phyloP scores from a whole-genome alignment of 2,113 vertebrate genomes.

The Symphodus melops region DNA sequence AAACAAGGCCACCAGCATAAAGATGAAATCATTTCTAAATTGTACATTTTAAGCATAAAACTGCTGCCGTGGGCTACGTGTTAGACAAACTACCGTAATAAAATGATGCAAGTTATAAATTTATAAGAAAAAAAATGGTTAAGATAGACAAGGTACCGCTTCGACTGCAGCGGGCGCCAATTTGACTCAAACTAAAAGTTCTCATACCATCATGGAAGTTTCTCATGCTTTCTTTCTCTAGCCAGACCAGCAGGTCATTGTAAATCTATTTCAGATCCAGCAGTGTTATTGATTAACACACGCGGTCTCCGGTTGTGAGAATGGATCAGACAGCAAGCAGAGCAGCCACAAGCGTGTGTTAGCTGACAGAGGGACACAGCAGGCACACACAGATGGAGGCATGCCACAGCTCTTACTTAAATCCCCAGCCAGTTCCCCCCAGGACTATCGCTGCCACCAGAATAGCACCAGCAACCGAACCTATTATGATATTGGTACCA shows the following conservation, averaged over 20 bases:
- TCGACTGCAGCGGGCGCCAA: too few relatives aligned
- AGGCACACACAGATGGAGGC: slow-evolving; percentile 57
- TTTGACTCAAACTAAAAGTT: too few relatives aligned
- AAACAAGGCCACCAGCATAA: too few relatives aligned
- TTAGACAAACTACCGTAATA: too few relatives aligned
- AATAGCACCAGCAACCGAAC: slow-evolving; percentile 96
- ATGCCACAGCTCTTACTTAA: slow-evolving; percentile 92
- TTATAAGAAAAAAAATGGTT: too few relatives aligned
- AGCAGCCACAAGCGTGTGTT: slow-evolving; percentile 46
- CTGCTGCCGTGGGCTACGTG: too few relatives aligned
- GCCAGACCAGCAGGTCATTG: background rate
- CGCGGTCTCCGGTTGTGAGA: slow-evolving; percentile 13
- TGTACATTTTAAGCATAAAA: too few relatives aligned
- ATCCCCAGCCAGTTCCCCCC: slow-evolving; percentile 99
- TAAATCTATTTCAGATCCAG: background rate
- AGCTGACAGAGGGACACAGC: slow-evolving; percentile 48
- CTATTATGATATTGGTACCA: slow-evolving; percentile 99
- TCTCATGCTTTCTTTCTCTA: background rate
- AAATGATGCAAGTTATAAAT: too few relatives aligned
- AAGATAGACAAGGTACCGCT: too few relatives aligned
- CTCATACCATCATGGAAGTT: background rate
- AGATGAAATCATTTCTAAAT: too few relatives aligned
- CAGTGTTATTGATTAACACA: slow-evolving; percentile 8
- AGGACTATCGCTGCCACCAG: slow-evolving; percentile 97
- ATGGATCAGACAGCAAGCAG: slow-evolving; percentile 41